Percentiles rank a stretch among this genome's conserved stretches.
phyloP scores from a whole-genome alignment of 2,113 vertebrate species.

The Ailuropoda melanoleuca region DNA sequence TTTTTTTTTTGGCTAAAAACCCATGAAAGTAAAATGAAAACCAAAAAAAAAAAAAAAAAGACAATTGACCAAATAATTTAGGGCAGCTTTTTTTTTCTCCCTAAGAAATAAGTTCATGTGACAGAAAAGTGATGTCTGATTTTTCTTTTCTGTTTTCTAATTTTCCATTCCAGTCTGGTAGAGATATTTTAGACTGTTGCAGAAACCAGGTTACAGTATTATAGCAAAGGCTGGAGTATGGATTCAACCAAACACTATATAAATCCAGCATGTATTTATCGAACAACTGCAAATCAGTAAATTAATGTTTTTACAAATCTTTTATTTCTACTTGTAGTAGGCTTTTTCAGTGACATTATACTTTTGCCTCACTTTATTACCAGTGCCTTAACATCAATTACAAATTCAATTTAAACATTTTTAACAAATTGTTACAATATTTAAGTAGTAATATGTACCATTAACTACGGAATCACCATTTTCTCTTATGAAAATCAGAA shows the following conservation, averaged over 20 bases:
- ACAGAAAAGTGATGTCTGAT: background rate
- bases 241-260: background rate
- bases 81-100: fast-evolving
- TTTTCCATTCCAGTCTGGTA: background rate
- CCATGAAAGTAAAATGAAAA: background rate
- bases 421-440: background rate
- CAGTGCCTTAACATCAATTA: background rate
- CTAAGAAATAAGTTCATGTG: background rate
- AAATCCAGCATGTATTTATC: background rate
- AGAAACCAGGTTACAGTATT: background rate
- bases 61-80: background rate
- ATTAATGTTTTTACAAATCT: background rate
- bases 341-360: background rate
- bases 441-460: background rate
- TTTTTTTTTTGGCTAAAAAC: background rate
- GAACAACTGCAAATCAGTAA: background rate
- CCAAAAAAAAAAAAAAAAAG: background rate
- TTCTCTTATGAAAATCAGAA: background rate
- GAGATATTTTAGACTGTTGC: background rate
- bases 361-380: background rate
- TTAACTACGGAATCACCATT: background rate
- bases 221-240: background rate
- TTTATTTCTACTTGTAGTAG: background rate
- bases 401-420: background rate
- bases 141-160: background rate